Evolutionary conservation across 2,797 vertebrate genomes (phyloP).

Genomic region (Smutsia temminckii): DNA sequence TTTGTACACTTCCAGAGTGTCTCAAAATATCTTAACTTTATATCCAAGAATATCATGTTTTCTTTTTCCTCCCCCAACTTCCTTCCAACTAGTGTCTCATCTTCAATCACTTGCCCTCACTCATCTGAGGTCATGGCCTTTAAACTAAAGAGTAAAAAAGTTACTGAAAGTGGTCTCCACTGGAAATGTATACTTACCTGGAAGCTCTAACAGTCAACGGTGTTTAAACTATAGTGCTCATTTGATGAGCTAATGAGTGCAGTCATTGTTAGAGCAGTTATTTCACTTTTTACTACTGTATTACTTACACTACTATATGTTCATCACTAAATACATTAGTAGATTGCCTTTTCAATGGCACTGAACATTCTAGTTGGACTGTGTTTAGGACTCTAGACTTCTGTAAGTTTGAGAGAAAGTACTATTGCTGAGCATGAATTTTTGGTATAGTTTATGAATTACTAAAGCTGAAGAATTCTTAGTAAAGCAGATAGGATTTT

Average conservation of each 20-base stretch:
- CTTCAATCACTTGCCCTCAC: conserved; percentile 3
- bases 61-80: not conserved
- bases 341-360: not conserved
- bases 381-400: conserved; percentile 21
- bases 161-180: not conserved
- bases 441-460: conserved; percentile 43
- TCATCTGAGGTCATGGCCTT: not conserved
- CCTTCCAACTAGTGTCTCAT: not conserved
- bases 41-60: not conserved
- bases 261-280: conserved; percentile 7
- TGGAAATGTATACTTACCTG: not conserved
- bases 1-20: not conserved
- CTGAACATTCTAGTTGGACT: not conserved
- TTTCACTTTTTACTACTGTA: conserved; percentile 10
- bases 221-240: not conserved
- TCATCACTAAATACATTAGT: not conserved
- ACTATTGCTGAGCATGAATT: conserved; percentile 21
- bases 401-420: not conserved
- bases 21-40: conserved; percentile 22
- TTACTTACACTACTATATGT: not conserved
- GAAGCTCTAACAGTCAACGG: not conserved
- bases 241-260: not conserved
- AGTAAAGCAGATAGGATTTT: not conserved
- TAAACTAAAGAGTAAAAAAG: not conserved
- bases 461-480: conserved; percentile 28